These are phyloP conservation scores for Actinopyga echinites DNA, from an alignment of 53 echinoderm and acorn worm genomes.

Conservation along the genomic window DNA sequence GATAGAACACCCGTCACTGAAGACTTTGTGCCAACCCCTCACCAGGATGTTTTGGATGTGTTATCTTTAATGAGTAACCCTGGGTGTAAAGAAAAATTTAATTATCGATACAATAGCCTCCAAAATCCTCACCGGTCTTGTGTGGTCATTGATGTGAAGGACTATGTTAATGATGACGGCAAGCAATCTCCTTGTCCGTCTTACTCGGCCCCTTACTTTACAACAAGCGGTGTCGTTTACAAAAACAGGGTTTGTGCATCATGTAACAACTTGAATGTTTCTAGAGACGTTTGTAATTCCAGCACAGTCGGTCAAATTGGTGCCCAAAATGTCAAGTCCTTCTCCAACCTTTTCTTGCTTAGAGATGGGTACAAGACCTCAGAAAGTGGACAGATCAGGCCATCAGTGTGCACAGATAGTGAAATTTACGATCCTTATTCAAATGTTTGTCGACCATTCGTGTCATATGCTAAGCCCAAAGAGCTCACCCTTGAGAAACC, in stretches of 20 bases:
- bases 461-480: background rate
- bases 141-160: background rate
- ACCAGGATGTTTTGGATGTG: too few species aligned
- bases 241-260: conserved; percentile 23
- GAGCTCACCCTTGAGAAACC: background rate
- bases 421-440: conserved; percentile 54
- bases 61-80: background rate
- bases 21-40: background rate
- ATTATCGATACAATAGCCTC: background rate
- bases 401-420: background rate
- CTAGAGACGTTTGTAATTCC: background rate
- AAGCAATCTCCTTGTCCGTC: background rate
- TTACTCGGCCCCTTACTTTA: background rate
- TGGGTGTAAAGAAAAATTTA: background rate
- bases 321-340: background rate
- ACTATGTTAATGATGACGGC: background rate
- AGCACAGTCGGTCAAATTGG: background rate
- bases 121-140: background rate
- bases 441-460: conserved; percentile 24
- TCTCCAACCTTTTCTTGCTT: conserved; percentile 8
- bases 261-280: background rate
- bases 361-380: background rate
- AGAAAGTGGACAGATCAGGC: too few species aligned
- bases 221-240: background rate
- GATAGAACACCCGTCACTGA: background rate